Evolutionary conservation across 2,888 invertebrate genomes (phyloP).

Genomic region (Drosophila maculinotata): DNA sequence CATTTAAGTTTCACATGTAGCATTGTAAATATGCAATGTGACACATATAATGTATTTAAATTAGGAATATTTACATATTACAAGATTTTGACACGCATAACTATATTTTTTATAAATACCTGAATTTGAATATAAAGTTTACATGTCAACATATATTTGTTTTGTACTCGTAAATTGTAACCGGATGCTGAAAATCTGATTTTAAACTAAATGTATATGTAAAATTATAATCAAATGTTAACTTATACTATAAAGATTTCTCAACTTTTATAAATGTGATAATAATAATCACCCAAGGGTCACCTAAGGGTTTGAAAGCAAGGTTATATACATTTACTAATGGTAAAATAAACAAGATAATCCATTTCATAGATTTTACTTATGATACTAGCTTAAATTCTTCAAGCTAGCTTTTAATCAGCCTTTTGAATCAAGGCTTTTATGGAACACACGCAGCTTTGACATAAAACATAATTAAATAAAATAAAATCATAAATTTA

Average conservation of each 20-base stretch:
- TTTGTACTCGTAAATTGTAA: constrained; percentile 36
- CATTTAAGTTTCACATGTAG: constrained; percentile 10
- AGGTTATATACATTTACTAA: too few relatives aligned
- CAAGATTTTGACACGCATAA: constrained; percentile 18
- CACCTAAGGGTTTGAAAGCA: too few relatives aligned
- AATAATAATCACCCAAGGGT: too few relatives aligned
- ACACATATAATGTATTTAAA: background rate
- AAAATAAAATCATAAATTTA: constrained; percentile 74
- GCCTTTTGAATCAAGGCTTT: too few relatives aligned
- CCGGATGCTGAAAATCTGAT: constrained; percentile 2
- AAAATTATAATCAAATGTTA: background rate
- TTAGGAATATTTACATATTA: constrained; percentile 26
- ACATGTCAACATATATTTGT: constrained; percentile 10
- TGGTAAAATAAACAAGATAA: too few relatives aligned
- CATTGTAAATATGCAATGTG: constrained; percentile 32
- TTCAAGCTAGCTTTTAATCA: too few relatives aligned
- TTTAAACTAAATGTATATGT: background rate
- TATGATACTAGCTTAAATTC: too few relatives aligned
- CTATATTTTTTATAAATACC: constrained; percentile 10
- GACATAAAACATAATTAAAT: constrained; percentile 47
- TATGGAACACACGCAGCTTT: too few relatives aligned
- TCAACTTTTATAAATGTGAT: background rate
- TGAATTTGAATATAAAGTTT: constrained; percentile 9
- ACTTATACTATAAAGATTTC: background rate
- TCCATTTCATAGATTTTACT: too few relatives aligned